A percentile compares a stretch with the other conserved stretches of the same genome.
These are phyloP conservation scores for Diploptera punctata DNA, from an alignment of 2,888 invertebrate species.

Conservation along the genomic window DNA sequence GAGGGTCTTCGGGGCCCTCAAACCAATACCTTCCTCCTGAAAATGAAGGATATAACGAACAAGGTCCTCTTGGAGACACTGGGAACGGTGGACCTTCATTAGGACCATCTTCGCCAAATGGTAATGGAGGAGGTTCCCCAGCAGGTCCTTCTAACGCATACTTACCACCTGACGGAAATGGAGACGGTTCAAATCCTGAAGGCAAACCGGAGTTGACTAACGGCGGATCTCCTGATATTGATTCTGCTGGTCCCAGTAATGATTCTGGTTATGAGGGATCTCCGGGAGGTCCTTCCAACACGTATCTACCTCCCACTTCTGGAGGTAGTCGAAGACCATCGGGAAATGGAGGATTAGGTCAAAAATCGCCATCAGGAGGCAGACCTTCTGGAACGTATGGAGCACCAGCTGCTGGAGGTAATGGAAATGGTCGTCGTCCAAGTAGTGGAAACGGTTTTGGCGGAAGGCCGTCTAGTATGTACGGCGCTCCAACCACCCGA, in stretches of 20 bases:
- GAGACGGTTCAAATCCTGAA: not conserved
- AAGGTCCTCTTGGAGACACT: not conserved
- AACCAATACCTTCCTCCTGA: not conserved
- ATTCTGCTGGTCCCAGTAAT: not conserved
- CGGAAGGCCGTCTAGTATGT: not conserved
- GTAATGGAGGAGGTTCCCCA: not conserved
- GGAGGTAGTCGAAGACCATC: not conserved
- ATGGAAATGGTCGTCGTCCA: not conserved
- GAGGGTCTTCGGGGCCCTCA: not conserved
- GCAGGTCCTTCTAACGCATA: not conserved
- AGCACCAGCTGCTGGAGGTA: not conserved
- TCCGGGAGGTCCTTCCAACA: not conserved
- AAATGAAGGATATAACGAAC: not conserved
- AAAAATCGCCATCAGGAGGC: not conserved
- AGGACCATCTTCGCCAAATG: not conserved
- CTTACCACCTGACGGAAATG: not conserved
- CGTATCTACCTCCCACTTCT: not conserved
- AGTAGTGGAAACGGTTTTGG: not conserved
- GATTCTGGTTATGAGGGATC: not conserved
- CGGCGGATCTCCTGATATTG: not conserved
- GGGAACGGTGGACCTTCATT: not conserved
- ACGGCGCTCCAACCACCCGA: not conserved
- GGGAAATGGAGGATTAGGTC: not conserved
- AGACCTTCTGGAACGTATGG: not conserved
- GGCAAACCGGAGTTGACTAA: not conserved